Evolutionary conservation across 1,140 invertebrate genomes (phyloP), one percentile per base, ranked within the genome.

Genomic region (Lepidotrigona ventralis): DNA sequence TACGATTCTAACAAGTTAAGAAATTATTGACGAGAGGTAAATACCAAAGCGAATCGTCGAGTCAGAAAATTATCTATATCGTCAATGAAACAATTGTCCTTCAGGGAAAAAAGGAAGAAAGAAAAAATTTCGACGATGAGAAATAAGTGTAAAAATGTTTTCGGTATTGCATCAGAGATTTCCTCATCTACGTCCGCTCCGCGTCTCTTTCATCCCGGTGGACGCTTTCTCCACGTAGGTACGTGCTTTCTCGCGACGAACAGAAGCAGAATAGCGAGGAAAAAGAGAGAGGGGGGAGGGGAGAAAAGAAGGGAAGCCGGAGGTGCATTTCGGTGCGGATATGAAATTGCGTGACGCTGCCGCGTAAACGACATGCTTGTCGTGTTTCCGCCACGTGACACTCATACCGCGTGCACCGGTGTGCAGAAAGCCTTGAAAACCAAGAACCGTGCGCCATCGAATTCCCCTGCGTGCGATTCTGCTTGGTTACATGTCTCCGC

Each of bases 341-440:
- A 90, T 87, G 89, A 89, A 90, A 90, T 90, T 90, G 90, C 87
- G 86, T 90, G 90, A 90, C 79, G 83, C 46, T 71, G 86, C 85
- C 83, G 86, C 86, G 87, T 90, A 89, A 90, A 91, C 89, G 90
- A 90, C 90, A 88, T 91, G 84, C 70, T 81, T 79, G 81, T 79
- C 82, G 84, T 84, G 86, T 85, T 90, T 86, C 73, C 73, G 81
- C 72, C 88, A 88, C 90, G 84, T 86, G 90, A 90, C 86, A 79
- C 79, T 81, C 87, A 84, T 87, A 87, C 68, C 29, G 64, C 17
- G 58, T 39, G 46, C 56, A 46, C 69, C 54, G 66, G 69, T n/a
- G 58, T 53, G 79, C 72, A 72, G 63, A 23, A 54, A 82, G 72
- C 75, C 75, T 71, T 64, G 75, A 75, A 70, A 87, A 89, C 75